Evolutionary conservation across 2,888 invertebrate species (phyloP).

Genomic region (Plebejus melissa): DNA sequence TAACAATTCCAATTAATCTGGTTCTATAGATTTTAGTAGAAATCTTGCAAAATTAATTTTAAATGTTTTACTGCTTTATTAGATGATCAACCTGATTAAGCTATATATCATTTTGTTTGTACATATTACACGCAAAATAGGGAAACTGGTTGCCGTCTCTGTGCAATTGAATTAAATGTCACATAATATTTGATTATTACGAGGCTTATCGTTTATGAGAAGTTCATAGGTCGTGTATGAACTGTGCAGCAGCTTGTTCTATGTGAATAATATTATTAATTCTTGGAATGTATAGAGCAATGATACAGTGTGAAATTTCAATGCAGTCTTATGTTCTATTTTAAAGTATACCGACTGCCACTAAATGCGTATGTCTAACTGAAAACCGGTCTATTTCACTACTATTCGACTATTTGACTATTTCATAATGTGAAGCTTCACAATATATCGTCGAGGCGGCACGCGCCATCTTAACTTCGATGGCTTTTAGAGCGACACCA

Average conservation of each 20-base stretch:
- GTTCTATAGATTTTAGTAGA: background rate
- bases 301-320: conserved; percentile 58
- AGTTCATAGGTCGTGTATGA: conserved; percentile 31
- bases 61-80: too few species aligned
- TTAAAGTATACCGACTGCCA: conserved; percentile 66
- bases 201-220: background rate
- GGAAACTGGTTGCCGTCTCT: background rate
- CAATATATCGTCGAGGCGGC: conserved; percentile 52
- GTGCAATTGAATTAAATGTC: background rate
- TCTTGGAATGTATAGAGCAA: conserved; percentile 7
- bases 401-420: conserved; percentile 72
- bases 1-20: background rate
- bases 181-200: background rate
- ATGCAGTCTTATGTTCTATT: conserved; percentile 64
- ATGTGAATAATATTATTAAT: conserved; percentile 20
- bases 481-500: conserved; percentile 37
- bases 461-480: conserved; percentile 46
- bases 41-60: background rate
- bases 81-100: background rate
- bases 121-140: background rate
- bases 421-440: conserved; percentile 52
- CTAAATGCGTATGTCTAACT: conserved; percentile 74
- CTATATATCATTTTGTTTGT: background rate
- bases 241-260: background rate
- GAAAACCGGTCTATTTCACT: conserved; percentile 75